A percentile compares a stretch with the other conserved stretches of the same genome.
These are phyloP conservation scores for Eilema caniola DNA, from an alignment of 2,888 invertebrate genomes.

Conservation along the genomic window DNA sequence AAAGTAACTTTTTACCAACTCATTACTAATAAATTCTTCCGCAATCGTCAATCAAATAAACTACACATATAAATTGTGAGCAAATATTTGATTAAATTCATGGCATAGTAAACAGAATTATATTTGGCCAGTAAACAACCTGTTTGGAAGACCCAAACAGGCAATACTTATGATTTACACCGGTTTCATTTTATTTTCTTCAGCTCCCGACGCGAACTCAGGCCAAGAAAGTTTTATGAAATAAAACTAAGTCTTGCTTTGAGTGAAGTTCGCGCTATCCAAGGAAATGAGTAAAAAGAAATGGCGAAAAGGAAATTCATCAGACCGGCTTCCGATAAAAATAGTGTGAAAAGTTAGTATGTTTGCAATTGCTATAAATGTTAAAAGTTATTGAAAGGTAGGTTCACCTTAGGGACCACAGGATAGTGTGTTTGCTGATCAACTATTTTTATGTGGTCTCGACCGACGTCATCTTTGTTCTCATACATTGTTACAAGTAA, in stretches of 20 bases:
- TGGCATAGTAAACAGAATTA: not conserved
- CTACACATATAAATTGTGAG: not conserved
- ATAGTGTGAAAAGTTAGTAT: conserved; percentile 21
- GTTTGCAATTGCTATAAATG: not conserved
- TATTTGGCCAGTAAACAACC: conserved; percentile 16
- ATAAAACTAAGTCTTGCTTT: conserved; percentile 49
- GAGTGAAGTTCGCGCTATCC: conserved; percentile 38
- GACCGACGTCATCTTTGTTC: too few species aligned
- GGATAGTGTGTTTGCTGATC: too few species aligned
- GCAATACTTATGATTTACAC: conserved; percentile 40
- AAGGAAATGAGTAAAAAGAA: conserved; percentile 33
- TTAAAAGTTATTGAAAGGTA: not conserved
- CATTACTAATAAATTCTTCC: not conserved
- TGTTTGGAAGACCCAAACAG: conserved; percentile 15
- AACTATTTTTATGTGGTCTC: too few species aligned
- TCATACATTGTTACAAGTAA: too few species aligned
- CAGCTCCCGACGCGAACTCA: conserved; percentile 13
- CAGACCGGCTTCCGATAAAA: conserved; percentile 37
- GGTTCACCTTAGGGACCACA: not conserved
- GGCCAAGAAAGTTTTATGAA: conserved; percentile 48
- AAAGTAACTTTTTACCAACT: not conserved
- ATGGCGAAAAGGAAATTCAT: conserved; percentile 23
- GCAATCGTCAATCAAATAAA: not conserved
- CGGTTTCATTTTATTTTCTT: conserved; percentile 33
- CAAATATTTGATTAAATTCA: conserved; percentile 7